Conservation (phyloP, 2,888 invertebrate species). For the Ptilodon capucinus region DNA sequence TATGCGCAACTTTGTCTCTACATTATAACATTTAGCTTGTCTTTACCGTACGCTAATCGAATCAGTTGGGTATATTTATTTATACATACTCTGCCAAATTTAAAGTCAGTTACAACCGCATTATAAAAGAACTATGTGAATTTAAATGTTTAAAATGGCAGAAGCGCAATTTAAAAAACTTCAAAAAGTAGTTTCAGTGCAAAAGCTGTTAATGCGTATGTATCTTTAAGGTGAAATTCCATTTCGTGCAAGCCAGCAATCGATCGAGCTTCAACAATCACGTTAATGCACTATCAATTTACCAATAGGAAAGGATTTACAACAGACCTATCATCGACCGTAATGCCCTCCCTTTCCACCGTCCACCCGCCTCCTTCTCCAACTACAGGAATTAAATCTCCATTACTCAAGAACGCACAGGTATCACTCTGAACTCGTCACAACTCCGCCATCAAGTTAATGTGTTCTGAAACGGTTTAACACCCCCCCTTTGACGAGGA, state of each 20-base stretch:
- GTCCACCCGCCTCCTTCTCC: not conserved
- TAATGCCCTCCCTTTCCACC: not conserved
- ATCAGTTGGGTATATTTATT: too few species aligned
- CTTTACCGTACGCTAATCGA: too few species aligned
- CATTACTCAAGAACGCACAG: not conserved
- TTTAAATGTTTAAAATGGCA: too few species aligned
- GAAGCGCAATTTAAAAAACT: too few species aligned
- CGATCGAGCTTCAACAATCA: not conserved
- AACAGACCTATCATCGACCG: not conserved
- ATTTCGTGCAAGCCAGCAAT: not conserved
- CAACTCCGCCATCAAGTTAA: conserved; percentile 21
- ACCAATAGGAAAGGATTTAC: not conserved
- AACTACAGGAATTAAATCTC: not conserved
- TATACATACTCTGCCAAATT: too few species aligned
- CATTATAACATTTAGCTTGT: too few species aligned
- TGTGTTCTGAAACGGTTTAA: conserved; percentile 17
- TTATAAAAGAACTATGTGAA: too few species aligned
- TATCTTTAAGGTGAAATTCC: not conserved
- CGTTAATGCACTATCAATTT: not conserved
- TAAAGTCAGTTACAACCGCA: too few species aligned
- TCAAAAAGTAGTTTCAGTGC: too few species aligned
- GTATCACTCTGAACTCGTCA: conserved; percentile 5
- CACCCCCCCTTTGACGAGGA: not conserved
- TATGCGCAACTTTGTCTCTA: too few species aligned
- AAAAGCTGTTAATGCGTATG: too few species aligned